Evolutionary conservation across 2,888 invertebrate species (phyloP).

Genomic region (Drosophila fulvimacula): DNA sequence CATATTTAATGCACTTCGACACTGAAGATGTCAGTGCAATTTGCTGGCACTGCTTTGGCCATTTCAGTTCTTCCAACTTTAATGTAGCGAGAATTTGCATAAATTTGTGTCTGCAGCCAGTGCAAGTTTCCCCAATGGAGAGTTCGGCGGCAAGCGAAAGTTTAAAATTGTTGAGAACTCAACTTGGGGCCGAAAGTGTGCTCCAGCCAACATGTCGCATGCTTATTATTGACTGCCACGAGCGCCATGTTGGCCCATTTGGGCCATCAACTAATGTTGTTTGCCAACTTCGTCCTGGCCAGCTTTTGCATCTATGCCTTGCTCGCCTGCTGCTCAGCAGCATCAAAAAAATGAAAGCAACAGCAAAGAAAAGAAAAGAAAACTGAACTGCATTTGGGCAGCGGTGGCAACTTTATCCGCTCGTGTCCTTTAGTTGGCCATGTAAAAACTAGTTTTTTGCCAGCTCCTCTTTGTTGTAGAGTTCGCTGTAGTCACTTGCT

Average conservation of each 20-base stretch:
- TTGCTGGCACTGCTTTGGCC: conserved; percentile 31
- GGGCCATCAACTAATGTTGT: conserved; percentile 81
- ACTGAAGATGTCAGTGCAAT: conserved; percentile 26
- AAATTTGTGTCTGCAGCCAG: conserved; percentile 33
- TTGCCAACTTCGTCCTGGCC: conserved; percentile 68
- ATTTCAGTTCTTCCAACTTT: conserved; percentile 41
- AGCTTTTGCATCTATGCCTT: conserved; percentile 42
- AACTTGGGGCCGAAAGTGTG: conserved; percentile 55
- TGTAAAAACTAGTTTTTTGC: conserved; percentile 59
- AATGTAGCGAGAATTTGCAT: conserved; percentile 56
- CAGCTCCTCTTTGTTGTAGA: conserved; percentile 36
- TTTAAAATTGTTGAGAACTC: conserved; percentile 71
- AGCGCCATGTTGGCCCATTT: conserved; percentile 77
- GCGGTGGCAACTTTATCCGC: conserved; percentile 62
- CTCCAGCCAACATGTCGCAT: conserved; percentile 78
- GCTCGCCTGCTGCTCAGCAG: not conserved
- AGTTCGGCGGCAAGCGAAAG: conserved; percentile 34
- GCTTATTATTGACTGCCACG: conserved; percentile 80
- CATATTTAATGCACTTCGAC: conserved; percentile 14
- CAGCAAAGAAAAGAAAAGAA: not conserved
- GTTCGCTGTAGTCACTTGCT: conserved; percentile 58
- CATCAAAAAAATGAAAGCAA: conserved; percentile 15
- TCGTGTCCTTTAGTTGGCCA: conserved; percentile 42
- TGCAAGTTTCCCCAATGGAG: conserved; percentile 31
- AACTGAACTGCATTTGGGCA: conserved; percentile 36